These are phyloP conservation scores for Nasonia oneida DNA, from an alignment of 2,888 invertebrate genomes.

Conservation along the genomic window DNA sequence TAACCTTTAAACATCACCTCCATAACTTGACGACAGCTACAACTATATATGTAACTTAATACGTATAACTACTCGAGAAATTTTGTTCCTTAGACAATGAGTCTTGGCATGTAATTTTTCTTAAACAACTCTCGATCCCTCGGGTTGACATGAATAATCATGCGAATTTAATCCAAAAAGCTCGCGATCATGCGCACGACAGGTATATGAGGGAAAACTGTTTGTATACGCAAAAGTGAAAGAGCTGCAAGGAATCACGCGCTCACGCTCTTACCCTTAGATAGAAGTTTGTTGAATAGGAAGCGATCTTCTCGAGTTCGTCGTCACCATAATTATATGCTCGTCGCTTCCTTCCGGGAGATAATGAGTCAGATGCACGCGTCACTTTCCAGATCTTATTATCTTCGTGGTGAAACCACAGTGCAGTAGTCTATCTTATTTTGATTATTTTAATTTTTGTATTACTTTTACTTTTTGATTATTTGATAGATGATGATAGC, in stretches of 20 bases:
- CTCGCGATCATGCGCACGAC: background rate
- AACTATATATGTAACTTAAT: background rate
- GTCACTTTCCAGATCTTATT: background rate
- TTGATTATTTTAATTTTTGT: background rate
- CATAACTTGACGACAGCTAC: background rate
- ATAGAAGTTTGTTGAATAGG: constrained; percentile 16
- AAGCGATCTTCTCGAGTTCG: background rate
- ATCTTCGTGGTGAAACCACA: background rate
- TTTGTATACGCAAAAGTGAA: constrained; percentile 2
- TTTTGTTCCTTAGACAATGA: background rate
- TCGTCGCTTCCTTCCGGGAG: background rate
- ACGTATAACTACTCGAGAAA: background rate
- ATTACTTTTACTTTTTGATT: background rate
- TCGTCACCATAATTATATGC: background rate
- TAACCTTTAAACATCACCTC: too few relatives aligned
- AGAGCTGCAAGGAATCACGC: background rate
- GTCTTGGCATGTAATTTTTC: background rate
- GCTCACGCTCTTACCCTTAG: background rate
- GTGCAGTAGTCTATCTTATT: background rate
- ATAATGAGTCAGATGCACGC: background rate
- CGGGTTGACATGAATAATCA: constrained; percentile 36
- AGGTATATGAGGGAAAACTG: background rate
- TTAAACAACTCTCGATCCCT: background rate
- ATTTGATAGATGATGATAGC: too few relatives aligned
- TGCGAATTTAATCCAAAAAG: background rate